Base-by-base conservation (phyloP, 2,113 vertebrate species). In the Tachuris rubrigastra region DNA sequence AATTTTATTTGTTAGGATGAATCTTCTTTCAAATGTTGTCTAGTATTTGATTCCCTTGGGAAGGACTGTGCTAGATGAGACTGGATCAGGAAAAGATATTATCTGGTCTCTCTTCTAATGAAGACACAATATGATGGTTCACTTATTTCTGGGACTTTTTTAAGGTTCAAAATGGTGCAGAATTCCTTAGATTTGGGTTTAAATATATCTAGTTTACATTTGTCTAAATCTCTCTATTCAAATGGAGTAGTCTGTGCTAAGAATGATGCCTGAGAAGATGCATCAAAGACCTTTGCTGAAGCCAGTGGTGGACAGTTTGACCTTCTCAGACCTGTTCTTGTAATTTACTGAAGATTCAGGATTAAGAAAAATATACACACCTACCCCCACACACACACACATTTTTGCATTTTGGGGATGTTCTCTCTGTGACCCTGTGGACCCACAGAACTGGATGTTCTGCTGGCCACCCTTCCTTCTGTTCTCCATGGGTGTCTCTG, bases 301-400 rank as follows among this genome's bases (percentile, higher is more conserved):
- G 55, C 31, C 87, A 62, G 13, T 3, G 2, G 6, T 85, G 14
- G 77, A 39, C 11, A 23, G 14, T 63, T 35, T 77, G n/a, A 76
- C 37, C 17, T 92, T 82, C 55, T 49, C n/a, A 27, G 27, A 15
- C 30, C 14, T 52, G 19, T 72, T 75, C 24, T 67, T 89, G 8
- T 37, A 16, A 59, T 59, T 75, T 69, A 8, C 18, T 81, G 39
- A 88, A 81, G 35, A 80, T 35, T 62, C 12, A 30, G 8, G 19
- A 50, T 79, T 46, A 82, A 65, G 37, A 68, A 74, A 85, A 81
- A 65, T 37, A 19, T 4, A 25, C 19, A 67, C 2, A 2, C 2
- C 8, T 5, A 19, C 44, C 8, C 2, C 44, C 20, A 16, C 27
- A 46, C 28, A 16, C 28, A 17, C 53, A 31, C 0, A 0, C 24